Evolutionary conservation across 2,888 invertebrate genomes (phyloP).

Genomic region (Campoplex capitator): DNA sequence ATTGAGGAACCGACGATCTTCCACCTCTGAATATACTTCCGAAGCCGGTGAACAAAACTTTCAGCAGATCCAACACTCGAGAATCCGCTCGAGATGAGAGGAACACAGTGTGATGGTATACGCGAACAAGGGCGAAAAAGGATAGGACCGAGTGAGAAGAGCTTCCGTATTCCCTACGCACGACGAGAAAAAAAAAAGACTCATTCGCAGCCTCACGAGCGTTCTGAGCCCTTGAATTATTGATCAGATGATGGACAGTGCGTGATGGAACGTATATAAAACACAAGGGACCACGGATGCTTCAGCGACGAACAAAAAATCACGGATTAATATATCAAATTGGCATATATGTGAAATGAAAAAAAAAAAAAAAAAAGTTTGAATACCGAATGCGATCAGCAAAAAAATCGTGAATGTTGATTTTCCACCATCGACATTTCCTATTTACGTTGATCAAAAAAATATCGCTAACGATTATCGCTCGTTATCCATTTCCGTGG

Average conservation of each 20-base stretch:
- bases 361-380: background rate
- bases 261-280: background rate
- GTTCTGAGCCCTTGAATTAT: constrained; percentile 50
- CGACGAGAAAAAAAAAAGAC: constrained; percentile 14
- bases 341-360: background rate
- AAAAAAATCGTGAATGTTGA: background rate
- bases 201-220: background rate
- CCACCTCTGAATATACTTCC: constrained; percentile 16
- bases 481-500: no score
- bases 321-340: constrained; percentile 1
- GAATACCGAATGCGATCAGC: background rate
- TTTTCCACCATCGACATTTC: background rate
- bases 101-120: constrained; percentile 8
- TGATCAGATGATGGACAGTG: constrained; percentile 38
- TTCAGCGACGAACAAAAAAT: background rate
- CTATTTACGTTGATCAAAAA: background rate
- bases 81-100: background rate
- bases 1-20: constrained; percentile 75
- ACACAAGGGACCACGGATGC: constrained; percentile 2
- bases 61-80: constrained; percentile 43
- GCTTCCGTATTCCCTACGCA: constrained; percentile 60
- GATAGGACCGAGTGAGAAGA: constrained; percentile 24
- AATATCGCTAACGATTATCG: background rate
- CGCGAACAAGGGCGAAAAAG: constrained; percentile 7
- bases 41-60: constrained; percentile 37